Base-by-base conservation (phyloP, 2,888 invertebrate species). In the Bombylius major region DNA sequence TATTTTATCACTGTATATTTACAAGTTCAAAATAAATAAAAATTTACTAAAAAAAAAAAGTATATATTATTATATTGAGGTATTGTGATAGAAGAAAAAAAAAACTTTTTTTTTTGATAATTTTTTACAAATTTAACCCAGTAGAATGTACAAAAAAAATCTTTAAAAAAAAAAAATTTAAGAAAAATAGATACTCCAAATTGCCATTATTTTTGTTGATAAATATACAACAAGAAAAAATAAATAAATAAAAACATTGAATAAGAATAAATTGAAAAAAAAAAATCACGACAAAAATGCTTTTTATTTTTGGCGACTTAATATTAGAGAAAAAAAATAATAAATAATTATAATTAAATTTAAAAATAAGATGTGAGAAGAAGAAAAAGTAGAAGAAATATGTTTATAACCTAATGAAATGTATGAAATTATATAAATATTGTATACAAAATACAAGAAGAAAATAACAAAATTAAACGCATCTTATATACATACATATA, bases 1-100 rank as follows among this genome's bases (percentile, higher is more conserved):
- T 69, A 71, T 74, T 75, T 74, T 75, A 74, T 73, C 72, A 73
- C 72, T 75, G 71, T 72, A 71, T 72, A 72, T 69, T 66, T 70
- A 67, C 65, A 62, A 63, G 53, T 56, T 58, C 56, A 56, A 53
- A 59, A 54, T 56, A 54, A 23, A 23, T 23, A 23, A 23, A 23
- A 23, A 23, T 23, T 58, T 64, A 65, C 62, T 62, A 65, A 63
- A 58, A 61, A 63, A n/a, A 23, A 23, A 23, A 23, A 23, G 23
- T 23, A 23, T 23, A 23, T 23, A 23, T 2, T 23, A 23, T 23
- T 23, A 23, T 62, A 65, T 65, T 65, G 65, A 64, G 65, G 65
- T 66, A 65, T 62, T 74, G 62, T 62, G 62, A 61, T 62, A 62
- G 59, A 62, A 56, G 57, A 11, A 42, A 36, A 36, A 36, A 36